Evolutionary conservation across 1,140 invertebrate genomes (phyloP), one percentile per base, ranked within the genome.

Genomic region (Apis laboriosa): DNA sequence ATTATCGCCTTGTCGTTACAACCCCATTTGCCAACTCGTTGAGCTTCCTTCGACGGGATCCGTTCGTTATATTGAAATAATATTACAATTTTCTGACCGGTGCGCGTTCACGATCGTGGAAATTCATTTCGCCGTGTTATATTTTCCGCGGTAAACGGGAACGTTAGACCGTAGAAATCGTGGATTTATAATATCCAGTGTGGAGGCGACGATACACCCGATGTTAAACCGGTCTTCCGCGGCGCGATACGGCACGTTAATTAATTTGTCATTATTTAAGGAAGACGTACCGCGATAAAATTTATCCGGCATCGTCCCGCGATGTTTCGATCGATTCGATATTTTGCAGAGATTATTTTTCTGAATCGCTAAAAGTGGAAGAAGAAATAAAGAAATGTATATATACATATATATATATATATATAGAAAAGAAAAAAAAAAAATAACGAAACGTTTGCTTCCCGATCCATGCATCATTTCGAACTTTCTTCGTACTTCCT

Each of bases 251-350:
- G 83, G 70, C 77, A 86, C 51, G 83, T 90, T 91, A 91, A 91
- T 91, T 90, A 91, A 90, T 91, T 90, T 86, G 90, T 91, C 90
- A 90, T 91, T 91, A 88, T 84, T 88, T 82, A 81, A 85, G 83
- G 82, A 86, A 76, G 87, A 86, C 71, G 86, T 84, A 63, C 58
- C 72, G 80, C 84, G 88, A 89, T 90, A 86, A 89, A 90, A 88
- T 88, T 85, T 71, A 90, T 24, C 83, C 77, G 80, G 34, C 75
- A 79, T 83, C 75, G 61, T 19, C 64, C 71, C 82, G 67, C 75
- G 71, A 77, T 87, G 82, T 84, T 77, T 82, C 72, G 73, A 77
- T 60, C 66, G 75, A n/a, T 49, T 68, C 73, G 63, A 70, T 68
- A 60, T 68, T 56, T 12, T 28, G 28, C 49, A 24, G 55, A 55